Base-by-base conservation (phyloP, 2,888 invertebrate genomes). In the Watsonalla binaria region DNA sequence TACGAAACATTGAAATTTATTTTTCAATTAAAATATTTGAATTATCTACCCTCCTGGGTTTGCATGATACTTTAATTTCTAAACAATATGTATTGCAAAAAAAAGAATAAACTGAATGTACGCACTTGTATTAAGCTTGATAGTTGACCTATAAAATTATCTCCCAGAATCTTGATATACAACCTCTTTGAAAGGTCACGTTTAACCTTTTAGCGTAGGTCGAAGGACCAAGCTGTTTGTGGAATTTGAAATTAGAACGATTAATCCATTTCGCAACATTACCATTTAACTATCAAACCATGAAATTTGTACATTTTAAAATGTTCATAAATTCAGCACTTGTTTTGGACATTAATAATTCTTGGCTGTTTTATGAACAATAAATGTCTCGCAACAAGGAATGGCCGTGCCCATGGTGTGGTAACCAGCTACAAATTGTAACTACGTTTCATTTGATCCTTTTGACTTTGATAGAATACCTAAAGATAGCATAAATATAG, bases 291-390 rank as follows among this genome's bases (percentile, higher is more conserved):
- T 37, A 8, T 37, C 37, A 37, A 37, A 37, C 37, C 9, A 37
- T 37, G 37, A 6, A 4, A 6, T 8, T 6, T 9, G 9, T 9
- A 37, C 37, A 8, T 55, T 57, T 53, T 49, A 53, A 49, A 46
- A 53, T 11, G 54, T 54, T 53, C 48, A 54, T 52, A 56, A 59
- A 59, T 52, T 62, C 60, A 62, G 52, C 66, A 71, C 66, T 72
- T 68, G 68, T 68, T 63, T 59, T 57, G 55, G 61, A 52, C 63
- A 66, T 67, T 73, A 76, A 74, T 68, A 66, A 56, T 66, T 64
- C 48, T 63, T 55, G 57, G 65, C 66, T 66, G 66, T 72, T 76
- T 72, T 69, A 73, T 73, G 74, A 72, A 81, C 80, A 78, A 82
- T 79, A 64, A 70, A 58, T 56, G 67, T 80, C 80, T 69, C 66